Evolutionary conservation across 30 jellyfish, hydroid and myxozoan genomes (phyloP).

Genomic region (Aurelia coerulea): DNA sequence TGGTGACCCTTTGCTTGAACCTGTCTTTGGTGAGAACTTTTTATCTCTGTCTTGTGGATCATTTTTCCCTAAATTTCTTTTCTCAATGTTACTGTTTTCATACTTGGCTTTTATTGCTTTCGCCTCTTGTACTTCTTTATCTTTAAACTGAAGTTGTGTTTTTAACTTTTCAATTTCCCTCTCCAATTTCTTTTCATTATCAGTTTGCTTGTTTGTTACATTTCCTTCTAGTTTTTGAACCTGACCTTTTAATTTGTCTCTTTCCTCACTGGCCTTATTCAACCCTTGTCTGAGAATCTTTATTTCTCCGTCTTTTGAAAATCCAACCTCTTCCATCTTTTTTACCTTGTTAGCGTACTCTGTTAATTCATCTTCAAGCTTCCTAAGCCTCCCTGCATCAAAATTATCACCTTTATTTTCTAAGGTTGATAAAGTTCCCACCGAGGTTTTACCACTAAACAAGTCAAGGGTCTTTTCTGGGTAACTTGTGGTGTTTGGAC

Average conservation of each 20-base stretch:
- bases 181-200: constrained; percentile 56
- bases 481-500: not conserved
- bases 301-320: constrained; percentile 90
- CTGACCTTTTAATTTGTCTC: constrained; percentile 23
- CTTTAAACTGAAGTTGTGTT: constrained; percentile 90
- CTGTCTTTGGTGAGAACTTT: not conserved
- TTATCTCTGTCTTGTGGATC: not conserved
- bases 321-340: constrained; percentile 44
- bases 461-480: constrained; percentile 57
- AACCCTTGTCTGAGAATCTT: constrained; percentile 83
- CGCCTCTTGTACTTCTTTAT: constrained; percentile 75
- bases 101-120: constrained; percentile 38
- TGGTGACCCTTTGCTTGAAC: constrained; percentile 4
- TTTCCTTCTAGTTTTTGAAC: constrained; percentile 48
- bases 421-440: not conserved
- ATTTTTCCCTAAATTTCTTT: not conserved
- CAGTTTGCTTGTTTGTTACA: constrained; percentile 61
- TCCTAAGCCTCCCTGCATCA: not conserved
- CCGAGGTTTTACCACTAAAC: constrained; percentile 6
- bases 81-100: not conserved
- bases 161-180: constrained; percentile 78
- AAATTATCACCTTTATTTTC: not conserved
- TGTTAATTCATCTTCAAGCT: constrained; percentile 34
- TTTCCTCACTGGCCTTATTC: constrained; percentile 66
- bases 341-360: constrained; percentile 48